Conservation (phyloP, 2,797 vertebrate genomes). For the Ctenopoma multispine region DNA sequence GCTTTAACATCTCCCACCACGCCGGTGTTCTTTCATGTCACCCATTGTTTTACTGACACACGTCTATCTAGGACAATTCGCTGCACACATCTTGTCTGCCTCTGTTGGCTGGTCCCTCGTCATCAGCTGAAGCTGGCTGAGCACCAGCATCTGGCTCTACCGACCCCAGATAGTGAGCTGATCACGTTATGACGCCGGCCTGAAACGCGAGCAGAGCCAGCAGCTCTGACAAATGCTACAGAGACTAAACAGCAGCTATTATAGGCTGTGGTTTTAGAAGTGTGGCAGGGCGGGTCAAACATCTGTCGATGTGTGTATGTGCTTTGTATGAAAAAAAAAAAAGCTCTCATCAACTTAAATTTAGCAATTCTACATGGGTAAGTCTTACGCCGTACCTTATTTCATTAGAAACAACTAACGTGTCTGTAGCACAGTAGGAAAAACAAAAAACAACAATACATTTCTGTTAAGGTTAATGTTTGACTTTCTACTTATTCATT, state of each 20-base stretch:
- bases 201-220: slow-evolving; percentile 25
- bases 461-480: too few species aligned
- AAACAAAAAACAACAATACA: too few species aligned
- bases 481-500: too few species aligned
- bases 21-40: slow-evolving; percentile 66
- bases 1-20: slow-evolving; percentile 71
- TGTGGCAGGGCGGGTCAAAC: background rate
- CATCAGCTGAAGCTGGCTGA: slow-evolving; percentile 55
- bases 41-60: slow-evolving; percentile 73
- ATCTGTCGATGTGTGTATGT: background rate
- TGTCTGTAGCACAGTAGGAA: too few species aligned
- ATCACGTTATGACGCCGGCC: slow-evolving; percentile 66
- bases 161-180: slow-evolving; percentile 45
- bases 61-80: slow-evolving; percentile 67
- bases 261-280: slow-evolving; percentile 35
- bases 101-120: slow-evolving; percentile 61
- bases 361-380: background rate
- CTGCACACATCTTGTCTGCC: slow-evolving; percentile 79
- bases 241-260: background rate
- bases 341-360: background rate
- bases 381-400: too few species aligned
- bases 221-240: slow-evolving; percentile 8
- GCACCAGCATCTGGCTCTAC: slow-evolving; percentile 61
- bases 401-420: too few species aligned
- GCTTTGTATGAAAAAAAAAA: background rate